Percentiles rank a stretch among this genome's conserved stretches.
Evolutionary conservation across 2,113 vertebrate species (phyloP).

Genomic region (Grammomys dolichurus): DNA sequence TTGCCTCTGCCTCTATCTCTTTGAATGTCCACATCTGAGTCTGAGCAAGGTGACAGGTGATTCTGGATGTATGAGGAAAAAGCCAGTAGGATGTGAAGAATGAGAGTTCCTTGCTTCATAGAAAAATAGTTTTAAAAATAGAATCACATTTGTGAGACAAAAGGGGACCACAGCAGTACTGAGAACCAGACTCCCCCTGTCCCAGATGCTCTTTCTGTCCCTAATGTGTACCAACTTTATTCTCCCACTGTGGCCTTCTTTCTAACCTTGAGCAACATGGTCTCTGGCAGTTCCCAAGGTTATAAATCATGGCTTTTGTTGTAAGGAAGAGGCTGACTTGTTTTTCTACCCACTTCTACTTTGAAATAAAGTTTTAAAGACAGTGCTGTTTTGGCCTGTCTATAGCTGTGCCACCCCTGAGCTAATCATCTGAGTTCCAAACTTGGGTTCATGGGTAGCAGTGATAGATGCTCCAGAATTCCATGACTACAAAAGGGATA

Average conservation of each 20-base stretch:
- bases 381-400: not conserved
- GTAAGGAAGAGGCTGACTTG: not conserved
- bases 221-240: not conserved
- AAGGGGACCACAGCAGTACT: not conserved
- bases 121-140: not conserved
- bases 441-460: not conserved
- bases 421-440: not conserved
- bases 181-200: not conserved
- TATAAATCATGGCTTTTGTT: not conserved
- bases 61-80: not conserved
- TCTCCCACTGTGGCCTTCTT: not conserved
- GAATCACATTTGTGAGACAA: not conserved
- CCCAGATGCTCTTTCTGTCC: not conserved
- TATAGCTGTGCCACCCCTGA: not conserved
- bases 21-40: not conserved
- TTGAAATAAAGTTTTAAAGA: constrained; percentile 34
- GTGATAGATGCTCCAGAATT: not conserved
- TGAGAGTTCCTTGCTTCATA: not conserved
- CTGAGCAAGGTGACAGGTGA: not conserved
- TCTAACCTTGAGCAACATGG: too few relatives aligned
- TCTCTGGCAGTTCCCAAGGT: not conserved
- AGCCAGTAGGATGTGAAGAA: not conserved
- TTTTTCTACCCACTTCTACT: not conserved
- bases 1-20: not conserved
- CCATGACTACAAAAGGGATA: not conserved